These are phyloP conservation scores for Drosophila nannoptera DNA, from an alignment of 1,140 invertebrate genomes.

Conservation along the genomic window DNA sequence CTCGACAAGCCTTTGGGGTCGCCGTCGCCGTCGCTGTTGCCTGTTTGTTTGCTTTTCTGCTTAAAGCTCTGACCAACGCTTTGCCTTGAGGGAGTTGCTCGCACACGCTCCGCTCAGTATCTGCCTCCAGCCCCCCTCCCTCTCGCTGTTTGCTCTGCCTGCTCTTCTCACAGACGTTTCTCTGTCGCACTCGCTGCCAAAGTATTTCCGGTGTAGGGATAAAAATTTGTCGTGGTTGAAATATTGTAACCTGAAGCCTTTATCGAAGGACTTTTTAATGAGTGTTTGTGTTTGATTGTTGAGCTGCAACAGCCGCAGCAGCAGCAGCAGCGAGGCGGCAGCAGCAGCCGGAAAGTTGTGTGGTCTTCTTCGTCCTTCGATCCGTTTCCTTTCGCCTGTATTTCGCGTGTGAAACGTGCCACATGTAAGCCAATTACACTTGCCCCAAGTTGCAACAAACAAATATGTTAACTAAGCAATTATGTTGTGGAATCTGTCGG, in stretches of 20 bases:
- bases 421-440: not conserved
- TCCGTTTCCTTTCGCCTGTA: not conserved
- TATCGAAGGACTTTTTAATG: constrained; percentile 73
- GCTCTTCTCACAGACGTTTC: too few relatives aligned
- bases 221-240: constrained; percentile 65
- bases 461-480: not conserved
- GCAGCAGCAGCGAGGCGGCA: not conserved
- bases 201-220: constrained; percentile 57
- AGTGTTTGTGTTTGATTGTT: constrained; percentile 64
- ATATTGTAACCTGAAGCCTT: constrained; percentile 67
- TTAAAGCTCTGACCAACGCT: constrained; percentile 51
- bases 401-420: constrained; percentile 10
- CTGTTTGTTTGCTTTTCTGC: constrained; percentile 62
- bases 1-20: constrained; percentile 43
- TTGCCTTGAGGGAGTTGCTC: constrained; percentile 13
- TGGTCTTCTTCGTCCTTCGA: constrained; percentile 3
- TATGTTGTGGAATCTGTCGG: not conserved
- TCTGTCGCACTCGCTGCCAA: not conserved
- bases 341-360: constrained; percentile 30
- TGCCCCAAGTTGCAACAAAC: not conserved
- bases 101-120: not conserved
- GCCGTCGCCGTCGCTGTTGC: constrained; percentile 21
- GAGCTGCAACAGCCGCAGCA: constrained; percentile 6
- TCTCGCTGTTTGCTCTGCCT: not conserved
- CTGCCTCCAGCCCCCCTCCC: constrained; percentile 6